These are phyloP conservation scores for Coenonympha arcania DNA, from an alignment of 2,888 invertebrate species.

Conservation along the genomic window DNA sequence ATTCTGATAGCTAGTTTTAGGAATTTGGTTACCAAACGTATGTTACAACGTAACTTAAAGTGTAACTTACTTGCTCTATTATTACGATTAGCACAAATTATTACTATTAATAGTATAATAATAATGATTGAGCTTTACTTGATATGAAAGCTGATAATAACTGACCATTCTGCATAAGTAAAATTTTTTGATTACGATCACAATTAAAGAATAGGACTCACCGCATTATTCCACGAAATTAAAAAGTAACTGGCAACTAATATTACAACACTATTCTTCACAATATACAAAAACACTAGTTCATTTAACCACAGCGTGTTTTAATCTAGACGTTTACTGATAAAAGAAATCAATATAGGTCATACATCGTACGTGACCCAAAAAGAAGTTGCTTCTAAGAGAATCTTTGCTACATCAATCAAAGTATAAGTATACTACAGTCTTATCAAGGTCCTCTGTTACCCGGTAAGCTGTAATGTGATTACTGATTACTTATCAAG, in stretches of 20 bases:
- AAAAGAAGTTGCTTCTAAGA: not conserved
- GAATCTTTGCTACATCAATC: conserved; percentile 12
- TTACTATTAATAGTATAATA: no score
- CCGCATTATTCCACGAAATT: not conserved
- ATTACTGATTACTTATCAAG: conserved; percentile 34
- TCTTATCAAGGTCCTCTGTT: conserved; percentile 40
- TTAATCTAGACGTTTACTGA: not conserved
- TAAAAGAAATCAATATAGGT: not conserved
- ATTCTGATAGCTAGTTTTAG: not conserved
- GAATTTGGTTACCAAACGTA: not conserved
- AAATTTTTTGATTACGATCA: no score
- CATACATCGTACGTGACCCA: not conserved
- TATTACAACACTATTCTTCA: not conserved
- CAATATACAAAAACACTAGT: not conserved
- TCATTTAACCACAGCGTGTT: not conserved
- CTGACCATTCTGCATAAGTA: no score
- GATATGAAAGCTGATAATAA: no score
- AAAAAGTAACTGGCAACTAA: not conserved
- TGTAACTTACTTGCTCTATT: not conserved
- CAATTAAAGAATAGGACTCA: no score
- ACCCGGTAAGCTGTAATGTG: conserved; percentile 55
- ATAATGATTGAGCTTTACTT: no score
- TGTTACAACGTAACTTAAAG: not conserved
- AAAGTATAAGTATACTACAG: not conserved
- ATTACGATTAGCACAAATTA: not conserved